Evolutionary conservation across 2,113 vertebrate species (phyloP).

Genomic region (Arothron firmamentum): DNA sequence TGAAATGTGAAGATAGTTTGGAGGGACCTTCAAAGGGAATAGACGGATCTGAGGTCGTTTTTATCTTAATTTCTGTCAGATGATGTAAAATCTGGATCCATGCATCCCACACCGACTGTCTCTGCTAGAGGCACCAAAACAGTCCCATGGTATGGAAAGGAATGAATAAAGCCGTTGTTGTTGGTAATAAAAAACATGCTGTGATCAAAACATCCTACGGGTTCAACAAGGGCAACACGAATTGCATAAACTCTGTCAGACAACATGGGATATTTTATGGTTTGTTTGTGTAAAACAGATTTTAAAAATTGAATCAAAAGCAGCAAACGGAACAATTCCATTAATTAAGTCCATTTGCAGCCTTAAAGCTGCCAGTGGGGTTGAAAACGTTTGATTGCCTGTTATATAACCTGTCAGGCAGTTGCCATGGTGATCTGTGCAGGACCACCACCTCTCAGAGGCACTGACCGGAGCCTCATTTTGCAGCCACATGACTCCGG

Average conservation of each 20-base stretch:
- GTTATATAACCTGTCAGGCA: conserved; percentile 38
- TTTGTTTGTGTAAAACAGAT: too few relatives aligned
- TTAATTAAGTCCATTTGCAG: conserved; percentile 14
- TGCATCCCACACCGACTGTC: not conserved
- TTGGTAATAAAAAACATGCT: not conserved
- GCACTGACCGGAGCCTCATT: conserved; percentile 23
- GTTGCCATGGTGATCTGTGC: conserved; percentile 47
- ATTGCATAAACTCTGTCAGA: not conserved
- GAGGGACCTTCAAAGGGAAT: not conserved
- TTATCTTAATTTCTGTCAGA: too few relatives aligned
- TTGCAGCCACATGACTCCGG: conserved; percentile 26
- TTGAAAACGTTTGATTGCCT: conserved; percentile 23
- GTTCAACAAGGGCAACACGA: not conserved
- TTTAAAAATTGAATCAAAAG: not conserved
- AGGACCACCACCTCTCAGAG: conserved; percentile 31
- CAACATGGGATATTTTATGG: not conserved
- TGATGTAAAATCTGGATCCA: not conserved
- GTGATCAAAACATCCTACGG: not conserved
- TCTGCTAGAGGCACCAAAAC: not conserved
- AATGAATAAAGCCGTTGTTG: conserved; percentile 3
- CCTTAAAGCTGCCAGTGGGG: conserved; percentile 23
- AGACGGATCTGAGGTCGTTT: too few relatives aligned
- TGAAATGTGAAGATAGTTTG: not conserved
- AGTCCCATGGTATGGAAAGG: conserved; percentile 2
- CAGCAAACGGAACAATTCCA: conserved; percentile 2